These are phyloP conservation scores for Panagrolaimus sp. DNA, from an alignment of 1,140 invertebrate species.

Conservation along the genomic window DNA sequence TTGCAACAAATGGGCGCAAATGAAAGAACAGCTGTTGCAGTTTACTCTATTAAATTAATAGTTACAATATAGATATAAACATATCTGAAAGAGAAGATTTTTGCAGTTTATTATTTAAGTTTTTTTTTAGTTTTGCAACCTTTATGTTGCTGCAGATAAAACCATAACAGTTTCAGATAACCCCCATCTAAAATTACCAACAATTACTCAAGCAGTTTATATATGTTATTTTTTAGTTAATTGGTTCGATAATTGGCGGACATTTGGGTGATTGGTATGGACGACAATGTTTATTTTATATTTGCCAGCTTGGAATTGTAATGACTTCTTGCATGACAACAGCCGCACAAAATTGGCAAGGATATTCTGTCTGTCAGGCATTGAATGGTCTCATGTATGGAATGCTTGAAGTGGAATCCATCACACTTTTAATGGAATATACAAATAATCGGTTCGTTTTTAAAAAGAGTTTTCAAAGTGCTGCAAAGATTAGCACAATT, in stretches of 20 bases:
- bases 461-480: conserved; percentile 12
- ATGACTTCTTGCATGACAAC: conserved; percentile 51
- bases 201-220: too few relatives aligned
- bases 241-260: conserved; percentile 48
- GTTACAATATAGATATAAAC: too few relatives aligned
- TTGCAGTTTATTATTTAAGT: too few relatives aligned
- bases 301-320: conserved; percentile 47
- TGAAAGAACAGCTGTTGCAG: too few relatives aligned
- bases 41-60: too few relatives aligned
- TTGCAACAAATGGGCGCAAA: too few relatives aligned
- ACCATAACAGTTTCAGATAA: too few relatives aligned
- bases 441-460: conserved; percentile 48
- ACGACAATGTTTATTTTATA: conserved; percentile 42
- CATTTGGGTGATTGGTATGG: conserved; percentile 50
- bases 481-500: not conserved
- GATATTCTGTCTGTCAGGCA: conserved; percentile 36
- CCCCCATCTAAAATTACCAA: too few relatives aligned
- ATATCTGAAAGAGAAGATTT: too few relatives aligned
- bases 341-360: conserved; percentile 35
- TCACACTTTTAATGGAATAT: conserved; percentile 54
- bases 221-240: conserved; percentile 33
- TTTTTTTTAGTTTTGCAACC: too few relatives aligned
- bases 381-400: conserved; percentile 51
- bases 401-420: conserved; percentile 47
- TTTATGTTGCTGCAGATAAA: too few relatives aligned